Evolutionary conservation across 1,140 invertebrate genomes (phyloP).

Genomic region (Trigoniulus corallinus): DNA sequence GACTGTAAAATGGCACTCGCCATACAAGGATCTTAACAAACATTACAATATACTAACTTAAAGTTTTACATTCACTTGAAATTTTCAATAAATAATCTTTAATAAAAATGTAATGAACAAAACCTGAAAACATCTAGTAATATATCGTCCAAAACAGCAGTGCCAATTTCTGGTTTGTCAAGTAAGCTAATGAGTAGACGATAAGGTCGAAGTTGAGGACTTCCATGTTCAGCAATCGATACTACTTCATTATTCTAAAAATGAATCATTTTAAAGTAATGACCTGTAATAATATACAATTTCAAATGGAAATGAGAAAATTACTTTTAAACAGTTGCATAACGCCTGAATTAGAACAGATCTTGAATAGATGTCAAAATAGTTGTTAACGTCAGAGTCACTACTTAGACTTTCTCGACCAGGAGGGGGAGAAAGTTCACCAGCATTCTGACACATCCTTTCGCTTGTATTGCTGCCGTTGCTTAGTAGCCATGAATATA

Average conservation of each 20-base stretch:
- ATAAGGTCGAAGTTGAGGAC: slow-evolving; percentile 57
- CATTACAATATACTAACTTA: no score
- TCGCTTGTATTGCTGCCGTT: no score
- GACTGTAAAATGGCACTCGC: background rate
- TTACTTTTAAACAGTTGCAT: slow-evolving; percentile 27
- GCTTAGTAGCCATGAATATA: slow-evolving; percentile 70
- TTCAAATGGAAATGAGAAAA: slow-evolving; percentile 30
- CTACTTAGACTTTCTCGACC: no score
- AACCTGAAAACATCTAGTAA: slow-evolving; percentile 69
- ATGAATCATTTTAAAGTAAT: slow-evolving; percentile 40
- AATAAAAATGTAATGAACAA: background rate
- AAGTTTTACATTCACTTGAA: no score
- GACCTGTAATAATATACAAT: slow-evolving; percentile 19
- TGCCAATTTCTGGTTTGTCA: slow-evolving; percentile 77
- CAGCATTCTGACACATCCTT: no score
- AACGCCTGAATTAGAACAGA: slow-evolving; percentile 32
- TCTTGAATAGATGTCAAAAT: slow-evolving; percentile 59
- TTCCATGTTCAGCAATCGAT: slow-evolving; percentile 15
- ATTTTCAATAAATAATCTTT: no score
- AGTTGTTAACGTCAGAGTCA: no score
- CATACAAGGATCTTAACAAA: background rate
- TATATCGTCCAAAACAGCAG: slow-evolving; percentile 66
- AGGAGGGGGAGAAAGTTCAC: no score
- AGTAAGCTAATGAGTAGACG: slow-evolving; percentile 68
- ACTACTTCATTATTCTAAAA: slow-evolving; percentile 37